phyloP scores from a whole-genome alignment of 2,113 vertebrate species.

The Nothoprocta perdicaria region DNA sequence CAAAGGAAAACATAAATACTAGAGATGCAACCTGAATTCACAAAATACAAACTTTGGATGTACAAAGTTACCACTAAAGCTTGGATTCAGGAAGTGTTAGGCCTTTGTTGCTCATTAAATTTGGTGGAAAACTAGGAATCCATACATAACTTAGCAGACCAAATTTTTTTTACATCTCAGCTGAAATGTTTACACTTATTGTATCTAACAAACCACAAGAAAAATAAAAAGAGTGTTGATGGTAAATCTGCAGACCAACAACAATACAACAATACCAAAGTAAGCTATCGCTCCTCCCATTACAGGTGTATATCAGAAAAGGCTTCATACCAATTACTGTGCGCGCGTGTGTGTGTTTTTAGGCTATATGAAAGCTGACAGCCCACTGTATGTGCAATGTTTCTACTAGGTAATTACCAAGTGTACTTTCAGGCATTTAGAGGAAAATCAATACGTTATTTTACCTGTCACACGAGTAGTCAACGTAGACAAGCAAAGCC shows the following conservation, averaged over 20 bases:
- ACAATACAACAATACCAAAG: too few relatives aligned
- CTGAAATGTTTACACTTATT: neutral
- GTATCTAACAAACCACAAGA: neutral
- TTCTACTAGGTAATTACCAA: neutral
- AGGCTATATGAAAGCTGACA: neutral
- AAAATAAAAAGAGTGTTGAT: neutral
- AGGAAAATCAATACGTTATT: neutral
- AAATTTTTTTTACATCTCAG: neutral
- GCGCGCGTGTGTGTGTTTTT: neutral
- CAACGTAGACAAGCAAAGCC: neutral
- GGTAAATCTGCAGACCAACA: neutral
- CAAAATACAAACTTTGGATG: neutral
- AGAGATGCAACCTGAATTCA: neutral
- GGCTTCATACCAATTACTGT: neutral
- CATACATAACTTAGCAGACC: neutral
- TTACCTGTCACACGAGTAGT: neutral
- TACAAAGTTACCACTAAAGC: neutral
- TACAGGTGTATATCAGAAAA: neutral
- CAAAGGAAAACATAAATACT: neutral
- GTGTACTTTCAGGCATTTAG: neutral
- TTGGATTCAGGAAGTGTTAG: neutral
- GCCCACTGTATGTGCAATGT: neutral
- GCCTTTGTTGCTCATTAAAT: neutral
- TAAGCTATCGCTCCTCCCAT: neutral
- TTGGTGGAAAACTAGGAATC: neutral